phyloP scores from a whole-genome alignment of 2,888 invertebrate genomes.

The Salpingus planirostris region DNA sequence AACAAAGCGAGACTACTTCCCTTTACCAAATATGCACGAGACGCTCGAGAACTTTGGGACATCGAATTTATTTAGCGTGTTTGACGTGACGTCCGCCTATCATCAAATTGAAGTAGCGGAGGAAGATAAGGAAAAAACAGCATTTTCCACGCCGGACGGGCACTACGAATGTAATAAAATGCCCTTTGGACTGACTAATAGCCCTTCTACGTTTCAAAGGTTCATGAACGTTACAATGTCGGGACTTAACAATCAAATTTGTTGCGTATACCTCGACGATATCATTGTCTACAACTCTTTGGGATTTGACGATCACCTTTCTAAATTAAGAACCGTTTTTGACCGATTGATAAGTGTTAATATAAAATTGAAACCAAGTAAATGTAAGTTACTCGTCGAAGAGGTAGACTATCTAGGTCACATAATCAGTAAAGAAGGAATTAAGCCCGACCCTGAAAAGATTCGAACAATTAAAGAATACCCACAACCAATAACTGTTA shows the following conservation, averaged over 20 bases:
- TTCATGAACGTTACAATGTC: constrained; percentile 19
- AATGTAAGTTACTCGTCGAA: constrained; percentile 13
- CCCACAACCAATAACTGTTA: constrained; percentile 1
- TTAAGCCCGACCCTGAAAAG: background rate
- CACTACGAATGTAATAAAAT: constrained; percentile 18
- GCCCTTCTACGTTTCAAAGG: constrained; percentile 21
- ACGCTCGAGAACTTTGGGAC: no score
- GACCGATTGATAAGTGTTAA: constrained; percentile 13
- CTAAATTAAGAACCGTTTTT: constrained; percentile 5
- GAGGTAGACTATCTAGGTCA: constrained; percentile 15
- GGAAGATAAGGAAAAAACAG: no score
- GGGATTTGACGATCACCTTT: constrained; percentile 4
- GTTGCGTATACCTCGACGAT: constrained; percentile 14
- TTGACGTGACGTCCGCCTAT: no score
- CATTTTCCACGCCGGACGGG: background rate
- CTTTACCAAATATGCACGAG: no score
- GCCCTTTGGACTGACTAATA: constrained; percentile 21
- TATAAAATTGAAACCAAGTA: constrained; percentile 17
- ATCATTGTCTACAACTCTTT: constrained; percentile 5
- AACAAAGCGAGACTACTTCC: no score
- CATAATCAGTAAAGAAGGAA: constrained; percentile 5
- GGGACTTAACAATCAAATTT: constrained; percentile 14
- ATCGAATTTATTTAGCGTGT: no score
- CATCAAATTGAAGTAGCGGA: no score
- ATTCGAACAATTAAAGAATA: background rate